Base-by-base conservation (phyloP, 2,797 vertebrate genomes). In the Buphagus erythrorhynchus region DNA sequence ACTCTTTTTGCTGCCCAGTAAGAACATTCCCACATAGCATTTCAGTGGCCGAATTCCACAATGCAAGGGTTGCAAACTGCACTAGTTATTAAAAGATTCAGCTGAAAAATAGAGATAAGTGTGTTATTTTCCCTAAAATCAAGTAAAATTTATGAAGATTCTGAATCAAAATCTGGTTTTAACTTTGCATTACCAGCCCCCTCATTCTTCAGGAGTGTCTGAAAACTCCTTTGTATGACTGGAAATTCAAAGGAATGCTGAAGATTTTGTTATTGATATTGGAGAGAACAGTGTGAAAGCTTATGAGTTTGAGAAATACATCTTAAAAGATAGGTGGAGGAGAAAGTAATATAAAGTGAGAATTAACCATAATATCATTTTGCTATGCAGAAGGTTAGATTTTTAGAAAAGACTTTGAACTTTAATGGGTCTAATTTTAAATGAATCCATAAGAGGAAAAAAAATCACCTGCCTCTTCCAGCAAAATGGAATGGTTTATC, bases 101-200 rank as follows among this genome's bases (percentile, higher is more conserved):
- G 40, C 87, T 94, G 59, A 87, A 95, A 93, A 48, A 5, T 45
- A 93, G 85, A 91, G 86, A 94, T 83, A 87, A 59, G 80, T 90
- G 68, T 62, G 72, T 88, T 97, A 82, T 95, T 98, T 96, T 97
- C 97, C 87, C 72, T 95, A 90, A 95, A 97, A 90, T 75, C 63
- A 46, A 74, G 33, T 74, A 92, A 96, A 96, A 95, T 61, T 52
- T 88, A 67, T 73, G 61, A 91, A 66, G 55, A 90, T 86, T 90
- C 86, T 95, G 83, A 85, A 88, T 86, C 25, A 87, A 95, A 96
- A 95, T 89, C 61, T 91, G 49, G 9, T 84, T 95, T 95, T 63
- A 68, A 73, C 49, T 71, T 91, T 85, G 35, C 61, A 42, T 72
- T 86, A 59, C 25, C 76, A 48, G 52, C 33, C 16, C 51, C 65